Base-by-base conservation (phyloP, 2,888 invertebrate species). In the Rotaria macrura region DNA sequence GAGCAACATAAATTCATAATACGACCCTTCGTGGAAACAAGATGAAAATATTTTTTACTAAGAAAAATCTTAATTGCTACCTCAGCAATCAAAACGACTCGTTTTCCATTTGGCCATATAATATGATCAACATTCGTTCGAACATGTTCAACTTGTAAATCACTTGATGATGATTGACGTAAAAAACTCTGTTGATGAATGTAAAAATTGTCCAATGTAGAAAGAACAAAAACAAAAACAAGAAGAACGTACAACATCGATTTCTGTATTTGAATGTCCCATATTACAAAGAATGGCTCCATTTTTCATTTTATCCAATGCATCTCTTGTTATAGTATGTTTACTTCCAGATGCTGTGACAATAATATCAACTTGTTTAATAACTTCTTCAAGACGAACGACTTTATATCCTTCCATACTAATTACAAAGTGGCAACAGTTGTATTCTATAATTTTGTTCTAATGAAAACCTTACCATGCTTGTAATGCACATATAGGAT, bases 71-170 rank as follows among this genome's bases (percentile, higher is more conserved):
- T 6, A 54, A 25, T 6, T 25, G 23, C 5, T 40, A 79, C 98
- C 90, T 97, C 97, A 2, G 97, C 97, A 87, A 97, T 92, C 34
- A 97, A 92, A 85, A 97, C 95, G 88, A 97, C 95, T 87, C 96
- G 93, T 91, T 97, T 97, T 87, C 96, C 96, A 91, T 96, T 96
- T 20, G 97, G 96, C 97, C 97, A 98, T 89, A 97, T 96, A 88
- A 98, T 95, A 92, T 98, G 97, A 92, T 98, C 97, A 79, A 98
- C 97, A 92, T 97, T 97, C 47, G 96, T 96, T 85, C 97, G 93
- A 1, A 98, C 97, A 89, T 96, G 94, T 92, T 98, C 97, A 97
- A 97, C 97, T 85, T 96, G 94, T 88, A 97, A 92, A 90, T 97
- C 97, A 0, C 96, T 79, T 43, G 5, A 38, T 43, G 79, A 43